Percentiles rank a stretch among this genome's conserved stretches.
phyloP scores from a whole-genome alignment of 64 coral and sea anemone species.

The Orbicella faveolata region DNA sequence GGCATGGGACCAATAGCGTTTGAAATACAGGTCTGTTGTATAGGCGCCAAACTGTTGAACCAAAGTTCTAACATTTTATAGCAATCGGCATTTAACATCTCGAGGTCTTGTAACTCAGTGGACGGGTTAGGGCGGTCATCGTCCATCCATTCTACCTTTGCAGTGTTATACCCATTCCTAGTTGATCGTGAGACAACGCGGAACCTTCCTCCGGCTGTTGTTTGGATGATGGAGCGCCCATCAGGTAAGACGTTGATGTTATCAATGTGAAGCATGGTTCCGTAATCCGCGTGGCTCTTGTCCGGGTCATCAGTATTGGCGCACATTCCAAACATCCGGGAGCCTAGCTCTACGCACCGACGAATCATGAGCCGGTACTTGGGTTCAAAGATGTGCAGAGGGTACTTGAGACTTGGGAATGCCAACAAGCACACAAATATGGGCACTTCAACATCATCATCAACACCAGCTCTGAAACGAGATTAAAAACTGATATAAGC shows the following conservation, averaged over 20 bases:
- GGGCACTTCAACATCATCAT: slow-evolving; percentile 61
- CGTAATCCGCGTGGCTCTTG: slow-evolving; percentile 54
- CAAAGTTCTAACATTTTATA: slow-evolving; percentile 64
- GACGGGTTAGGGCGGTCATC: slow-evolving; percentile 61
- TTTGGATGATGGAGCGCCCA: slow-evolving; percentile 85
- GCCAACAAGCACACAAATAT: slow-evolving; percentile 93
- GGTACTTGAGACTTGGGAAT: slow-evolving; percentile 77
- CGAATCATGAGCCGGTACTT: slow-evolving; percentile 89
- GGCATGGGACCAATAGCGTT: slow-evolving; percentile 82
- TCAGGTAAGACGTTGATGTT: slow-evolving; percentile 67
- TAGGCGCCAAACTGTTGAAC: slow-evolving; percentile 55
- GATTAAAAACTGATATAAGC: background rate
- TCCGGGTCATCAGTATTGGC: background rate
- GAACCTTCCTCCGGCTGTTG: slow-evolving; percentile 74
- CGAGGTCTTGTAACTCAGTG: slow-evolving; percentile 49
- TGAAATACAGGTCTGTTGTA: slow-evolving; percentile 79
- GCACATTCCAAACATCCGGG: slow-evolving; percentile 94
- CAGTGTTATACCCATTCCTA: slow-evolving; percentile 75
- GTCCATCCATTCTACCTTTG: slow-evolving; percentile 80
- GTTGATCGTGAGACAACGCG: slow-evolving; percentile 51
- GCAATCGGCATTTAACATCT: slow-evolving; percentile 41
- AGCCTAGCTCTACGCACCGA: slow-evolving; percentile 79
- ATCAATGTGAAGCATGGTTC: slow-evolving; percentile 84
- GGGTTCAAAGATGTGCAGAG: slow-evolving; percentile 93
- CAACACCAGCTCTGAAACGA: slow-evolving; percentile 52